phyloP scores from a whole-genome alignment of 2,888 invertebrate genomes.

The Drosophila melanosoma region DNA sequence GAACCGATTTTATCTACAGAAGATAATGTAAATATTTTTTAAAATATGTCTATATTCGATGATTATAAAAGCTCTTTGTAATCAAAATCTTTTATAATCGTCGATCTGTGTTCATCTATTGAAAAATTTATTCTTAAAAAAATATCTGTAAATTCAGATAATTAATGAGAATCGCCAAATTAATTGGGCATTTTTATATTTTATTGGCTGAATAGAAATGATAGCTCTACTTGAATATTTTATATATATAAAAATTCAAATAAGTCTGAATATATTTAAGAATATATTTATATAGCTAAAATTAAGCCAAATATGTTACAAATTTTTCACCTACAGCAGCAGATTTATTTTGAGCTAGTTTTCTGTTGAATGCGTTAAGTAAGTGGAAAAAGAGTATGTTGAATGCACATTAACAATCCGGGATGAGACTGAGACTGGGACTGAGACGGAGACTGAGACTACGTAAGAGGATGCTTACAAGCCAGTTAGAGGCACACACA shows the following conservation, averaged over 20 bases:
- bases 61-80: background rate
- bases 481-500: slow-evolving; percentile 30
- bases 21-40: background rate
- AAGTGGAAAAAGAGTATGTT: slow-evolving; percentile 71
- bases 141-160: background rate
- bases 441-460: background rate
- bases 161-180: background rate
- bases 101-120: background rate
- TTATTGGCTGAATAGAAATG: background rate
- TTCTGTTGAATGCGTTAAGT: slow-evolving; percentile 68
- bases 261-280: background rate
- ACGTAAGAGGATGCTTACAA: slow-evolving; percentile 25
- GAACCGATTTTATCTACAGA: background rate
- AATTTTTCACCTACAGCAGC: too few species aligned
- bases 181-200: background rate
- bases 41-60: background rate
- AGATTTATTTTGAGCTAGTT: slow-evolving; percentile 11
- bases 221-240: background rate
- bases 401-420: slow-evolving; percentile 21
- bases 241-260: background rate
- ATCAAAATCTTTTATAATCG: background rate
- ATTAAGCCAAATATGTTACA: background rate
- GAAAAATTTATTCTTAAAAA: background rate
- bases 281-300: background rate
- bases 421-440: slow-evolving; percentile 16